Conservation (phyloP, 2,797 vertebrate genomes). For the Cichlasoma orientale region DNA sequence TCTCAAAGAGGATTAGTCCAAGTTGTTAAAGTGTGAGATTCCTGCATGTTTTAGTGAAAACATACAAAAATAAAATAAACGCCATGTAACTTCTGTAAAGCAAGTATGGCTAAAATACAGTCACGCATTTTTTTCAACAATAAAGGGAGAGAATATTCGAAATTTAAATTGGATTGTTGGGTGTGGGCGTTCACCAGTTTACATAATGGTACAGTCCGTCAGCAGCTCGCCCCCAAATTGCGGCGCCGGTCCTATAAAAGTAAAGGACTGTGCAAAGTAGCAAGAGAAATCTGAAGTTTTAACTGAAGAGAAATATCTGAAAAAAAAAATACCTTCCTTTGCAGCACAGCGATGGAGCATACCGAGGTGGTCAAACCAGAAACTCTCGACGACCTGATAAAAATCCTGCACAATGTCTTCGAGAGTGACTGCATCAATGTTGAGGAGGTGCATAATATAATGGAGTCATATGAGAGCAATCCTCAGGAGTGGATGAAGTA, state of each 20-base stretch:
- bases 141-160: not conserved
- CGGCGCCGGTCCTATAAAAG: conserved; percentile 61
- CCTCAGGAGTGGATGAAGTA: conserved; percentile 88
- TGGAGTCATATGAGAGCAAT: conserved; percentile 93
- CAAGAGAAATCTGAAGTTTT: not conserved
- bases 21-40: conserved; percentile 33
- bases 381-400: conserved; percentile 86
- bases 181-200: conserved; percentile 39
- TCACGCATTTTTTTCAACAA: not conserved
- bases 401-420: conserved; percentile 87
- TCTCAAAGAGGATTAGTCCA: conserved; percentile 69
- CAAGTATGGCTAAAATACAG: not conserved
- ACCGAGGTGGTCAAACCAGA: conserved; percentile 85
- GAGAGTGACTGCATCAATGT: conserved; percentile 85
- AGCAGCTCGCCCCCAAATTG: conserved; percentile 52
- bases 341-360: conserved; percentile 79
- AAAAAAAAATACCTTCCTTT: not conserved
- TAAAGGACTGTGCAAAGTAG: conserved; percentile 12
- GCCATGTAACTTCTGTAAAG: not conserved
- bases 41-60: not conserved
- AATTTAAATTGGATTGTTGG: not conserved
- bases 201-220: conserved; percentile 76
- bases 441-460: conserved; percentile 89
- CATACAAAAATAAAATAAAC: not conserved
- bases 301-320: no score